Conservation (phyloP, 2,113 vertebrate species). For the Macrotus californicus region DNA sequence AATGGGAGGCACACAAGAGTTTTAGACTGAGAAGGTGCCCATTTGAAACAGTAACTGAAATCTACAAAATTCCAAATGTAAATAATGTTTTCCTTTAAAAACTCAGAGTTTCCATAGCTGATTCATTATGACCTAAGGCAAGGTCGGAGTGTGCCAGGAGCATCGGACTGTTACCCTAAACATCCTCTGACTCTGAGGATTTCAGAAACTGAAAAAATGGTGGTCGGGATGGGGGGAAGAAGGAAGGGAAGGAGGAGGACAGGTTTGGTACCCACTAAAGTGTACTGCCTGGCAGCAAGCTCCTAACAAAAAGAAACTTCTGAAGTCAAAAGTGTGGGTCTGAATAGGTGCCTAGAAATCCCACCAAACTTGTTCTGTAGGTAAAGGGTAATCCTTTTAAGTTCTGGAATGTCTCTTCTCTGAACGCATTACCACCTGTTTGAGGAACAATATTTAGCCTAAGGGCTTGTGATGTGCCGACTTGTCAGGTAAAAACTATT, state of each 20-base stretch:
- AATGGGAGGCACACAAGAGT: not conserved
- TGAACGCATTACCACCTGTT: not conserved
- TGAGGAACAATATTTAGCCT: not conserved
- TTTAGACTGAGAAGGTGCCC: not conserved
- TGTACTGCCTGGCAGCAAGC: conserved; percentile 26
- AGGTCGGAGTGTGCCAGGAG: not conserved
- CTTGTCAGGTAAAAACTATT: not conserved
- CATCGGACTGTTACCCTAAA: too few relatives aligned
- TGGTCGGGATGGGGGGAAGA: not conserved
- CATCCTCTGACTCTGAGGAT: not conserved
- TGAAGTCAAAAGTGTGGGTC: conserved; percentile 45
- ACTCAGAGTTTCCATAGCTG: not conserved
- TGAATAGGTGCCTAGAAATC: conserved; percentile 65
- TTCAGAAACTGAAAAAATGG: not conserved
- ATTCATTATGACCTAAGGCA: not conserved
- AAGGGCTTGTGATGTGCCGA: conserved; percentile 15
- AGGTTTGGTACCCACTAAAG: not conserved
- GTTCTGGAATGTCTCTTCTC: not conserved
- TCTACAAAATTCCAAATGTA: not conserved
- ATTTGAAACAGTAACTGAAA: not conserved
- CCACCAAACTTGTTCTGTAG: not conserved
- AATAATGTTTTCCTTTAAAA: not conserved
- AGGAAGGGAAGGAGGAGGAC: not conserved
- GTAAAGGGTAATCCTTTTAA: not conserved
- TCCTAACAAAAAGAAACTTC: conserved; percentile 39